Evolutionary conservation across 92 coral and sea anemone species (phyloP).

Genomic region (Epizoanthus illoricatus): DNA sequence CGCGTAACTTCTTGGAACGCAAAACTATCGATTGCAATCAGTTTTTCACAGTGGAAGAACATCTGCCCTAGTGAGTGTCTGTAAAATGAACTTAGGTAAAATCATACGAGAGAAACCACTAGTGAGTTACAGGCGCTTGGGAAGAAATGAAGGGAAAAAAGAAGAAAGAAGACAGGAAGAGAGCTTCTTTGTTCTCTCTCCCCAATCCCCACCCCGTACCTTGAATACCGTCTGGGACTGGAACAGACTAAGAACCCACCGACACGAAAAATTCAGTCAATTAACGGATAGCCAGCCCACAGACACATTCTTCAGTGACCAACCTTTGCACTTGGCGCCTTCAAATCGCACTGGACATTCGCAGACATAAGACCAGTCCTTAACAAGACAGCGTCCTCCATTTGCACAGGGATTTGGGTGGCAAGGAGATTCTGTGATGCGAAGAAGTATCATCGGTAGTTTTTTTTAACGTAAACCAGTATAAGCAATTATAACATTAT

Average conservation of each 20-base stretch:
- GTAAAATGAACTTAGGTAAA: too few relatives aligned
- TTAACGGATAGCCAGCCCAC: neutral
- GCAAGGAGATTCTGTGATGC: constrained; percentile 65
- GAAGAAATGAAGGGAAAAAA: too few relatives aligned
- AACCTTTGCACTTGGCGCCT: constrained; percentile 83
- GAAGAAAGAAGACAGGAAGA: too few relatives aligned
- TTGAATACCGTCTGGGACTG: neutral
- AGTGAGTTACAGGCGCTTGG: too few relatives aligned
- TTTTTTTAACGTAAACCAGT: neutral
- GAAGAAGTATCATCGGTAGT: neutral
- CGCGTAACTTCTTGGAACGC: too few relatives aligned
- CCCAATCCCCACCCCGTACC: neutral
- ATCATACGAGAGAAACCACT: too few relatives aligned
- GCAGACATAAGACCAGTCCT: constrained; percentile 61
- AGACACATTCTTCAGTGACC: neutral
- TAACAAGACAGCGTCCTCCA: constrained; percentile 70
- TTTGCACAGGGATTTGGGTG: constrained; percentile 83
- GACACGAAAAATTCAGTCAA: neutral
- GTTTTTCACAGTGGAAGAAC: too few relatives aligned
- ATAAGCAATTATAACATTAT: too few relatives aligned
- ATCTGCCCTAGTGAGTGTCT: too few relatives aligned
- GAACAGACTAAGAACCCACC: neutral
- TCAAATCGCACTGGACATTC: constrained; percentile 77
- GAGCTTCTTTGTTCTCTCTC: neutral
- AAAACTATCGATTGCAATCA: too few relatives aligned